Conservation (phyloP, 2,888 invertebrate species). For the Gymnosoma rotundatum region DNA sequence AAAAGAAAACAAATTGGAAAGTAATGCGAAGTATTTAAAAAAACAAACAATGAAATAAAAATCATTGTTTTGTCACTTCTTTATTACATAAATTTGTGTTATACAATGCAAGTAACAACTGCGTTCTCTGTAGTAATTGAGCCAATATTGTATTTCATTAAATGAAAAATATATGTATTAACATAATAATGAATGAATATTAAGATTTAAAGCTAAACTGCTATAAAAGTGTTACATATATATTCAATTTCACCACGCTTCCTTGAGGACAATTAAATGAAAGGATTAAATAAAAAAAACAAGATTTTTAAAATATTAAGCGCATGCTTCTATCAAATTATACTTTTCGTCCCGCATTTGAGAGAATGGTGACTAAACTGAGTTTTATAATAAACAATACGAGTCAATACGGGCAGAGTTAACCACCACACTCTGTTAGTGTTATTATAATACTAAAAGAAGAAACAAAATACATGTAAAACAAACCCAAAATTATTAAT, state of each 20-base stretch:
- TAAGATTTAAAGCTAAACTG: neutral
- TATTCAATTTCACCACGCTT: conserved; percentile 44
- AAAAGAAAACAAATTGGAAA: no score
- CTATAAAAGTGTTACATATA: conserved; percentile 29
- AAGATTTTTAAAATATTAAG: neutral
- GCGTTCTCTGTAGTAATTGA: no score
- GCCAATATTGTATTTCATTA: no score
- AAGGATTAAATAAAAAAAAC: conserved; percentile 22
- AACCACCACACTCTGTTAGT: neutral
- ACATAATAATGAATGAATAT: neutral
- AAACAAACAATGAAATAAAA: no score
- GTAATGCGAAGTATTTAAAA: no score
- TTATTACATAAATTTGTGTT: no score
- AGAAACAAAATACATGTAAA: neutral
- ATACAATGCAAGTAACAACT: no score
- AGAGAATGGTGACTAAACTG: conserved; percentile 10
- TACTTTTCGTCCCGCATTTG: conserved; percentile 14
- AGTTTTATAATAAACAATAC: conserved; percentile 6
- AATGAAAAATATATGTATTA: no score
- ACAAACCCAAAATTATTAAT: neutral
- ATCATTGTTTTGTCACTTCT: no score
- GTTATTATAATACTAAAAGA: neutral
- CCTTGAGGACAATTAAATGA: conserved; percentile 52
- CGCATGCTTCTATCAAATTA: conserved; percentile 34
- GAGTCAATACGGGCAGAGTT: neutral